Base-by-base conservation (phyloP, 1,140 invertebrate species). In the Glomeris maerens region DNA sequence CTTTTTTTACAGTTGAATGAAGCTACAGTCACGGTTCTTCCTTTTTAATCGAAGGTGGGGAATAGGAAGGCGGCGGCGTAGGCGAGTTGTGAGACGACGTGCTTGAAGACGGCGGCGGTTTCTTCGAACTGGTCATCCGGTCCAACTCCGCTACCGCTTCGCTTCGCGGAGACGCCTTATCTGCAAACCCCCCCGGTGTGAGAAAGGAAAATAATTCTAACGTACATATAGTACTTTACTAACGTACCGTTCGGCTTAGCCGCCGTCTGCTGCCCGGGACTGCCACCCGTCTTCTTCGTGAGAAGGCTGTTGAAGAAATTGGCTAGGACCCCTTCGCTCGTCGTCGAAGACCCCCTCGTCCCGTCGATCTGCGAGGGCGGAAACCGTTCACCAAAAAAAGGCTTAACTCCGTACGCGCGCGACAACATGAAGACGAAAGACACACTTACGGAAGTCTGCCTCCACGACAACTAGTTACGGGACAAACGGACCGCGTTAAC, bases 221-320 rank as follows among this genome's bases (percentile, higher is more conserved):
- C 49, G 25, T 26, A 27, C 27, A 52, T 52, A 36, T 42, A 27
- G 36, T 25, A 4, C 14, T 20, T 14, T 27, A 41, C 40, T 44
- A 51, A 45, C 50, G 22, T 50, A 62, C 57, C 65, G 57, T 56
- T 53, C 42, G 47, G 56, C 46, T 61, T 54, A 29, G 51, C 60
- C 42, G 59, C 58, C 45, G 53, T 17, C 53, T n/a, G 59, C 58
- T n/a, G n/a, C n/a, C n/a, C n/a, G 17, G 60, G 50, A 31, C 60
- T 59, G 20, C 62, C 58, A 17, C 80, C 81, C n/a, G 81, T 78
- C 68, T 91, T 92, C 74, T 96, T 95, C 67, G 84, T 85, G 57
- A 98, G 75, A 59, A 98, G 70, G 54, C 90, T 95, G 74, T 96
- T 98, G 74, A 98, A 98, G 74, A 98, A 98, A 68, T 90, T 96